A percentile compares a stretch with the other conserved stretches of the same genome.
These are phyloP conservation scores for Habrosyne pyritoides DNA, from an alignment of 2,888 invertebrate genomes.

Conservation along the genomic window DNA sequence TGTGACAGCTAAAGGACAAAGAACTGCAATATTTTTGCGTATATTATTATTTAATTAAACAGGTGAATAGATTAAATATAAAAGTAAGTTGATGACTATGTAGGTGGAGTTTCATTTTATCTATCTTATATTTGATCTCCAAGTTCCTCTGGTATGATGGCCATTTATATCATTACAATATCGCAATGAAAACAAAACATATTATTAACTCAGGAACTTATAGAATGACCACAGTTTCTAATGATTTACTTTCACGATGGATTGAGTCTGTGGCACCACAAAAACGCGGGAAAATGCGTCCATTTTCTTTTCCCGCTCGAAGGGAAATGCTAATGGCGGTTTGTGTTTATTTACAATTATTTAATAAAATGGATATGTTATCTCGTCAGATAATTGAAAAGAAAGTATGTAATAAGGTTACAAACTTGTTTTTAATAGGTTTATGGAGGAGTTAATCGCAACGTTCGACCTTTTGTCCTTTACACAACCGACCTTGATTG, in stretches of 20 bases:
- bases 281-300: slow-evolving; percentile 57
- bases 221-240: slow-evolving; percentile 53
- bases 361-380: slow-evolving; percentile 12
- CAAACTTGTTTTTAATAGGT: not conserved
- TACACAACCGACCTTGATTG: not conserved
- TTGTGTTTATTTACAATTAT: slow-evolving; percentile 7
- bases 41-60: too few relatives aligned
- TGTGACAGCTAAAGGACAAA: too few relatives aligned
- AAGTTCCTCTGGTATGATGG: too few relatives aligned
- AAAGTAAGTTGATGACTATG: too few relatives aligned
- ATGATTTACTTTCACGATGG: slow-evolving; percentile 64
- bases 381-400: not conserved
- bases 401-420: not conserved
- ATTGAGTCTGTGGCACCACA: slow-evolving; percentile 46
- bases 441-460: not conserved
- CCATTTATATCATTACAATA: slow-evolving; percentile 7
- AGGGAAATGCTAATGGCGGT: slow-evolving; percentile 68
- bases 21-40: too few relatives aligned
- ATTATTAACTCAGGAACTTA: slow-evolving; percentile 27
- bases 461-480: not conserved
- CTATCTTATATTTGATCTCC: too few relatives aligned
- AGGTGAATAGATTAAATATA: too few relatives aligned
- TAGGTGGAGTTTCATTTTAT: not conserved
- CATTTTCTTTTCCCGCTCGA: slow-evolving; percentile 66
- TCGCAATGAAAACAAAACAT: slow-evolving; percentile 6